Evolutionary conservation across 1,140 invertebrate species (phyloP).

Genomic region (Schlechtendalia chinensis): DNA sequence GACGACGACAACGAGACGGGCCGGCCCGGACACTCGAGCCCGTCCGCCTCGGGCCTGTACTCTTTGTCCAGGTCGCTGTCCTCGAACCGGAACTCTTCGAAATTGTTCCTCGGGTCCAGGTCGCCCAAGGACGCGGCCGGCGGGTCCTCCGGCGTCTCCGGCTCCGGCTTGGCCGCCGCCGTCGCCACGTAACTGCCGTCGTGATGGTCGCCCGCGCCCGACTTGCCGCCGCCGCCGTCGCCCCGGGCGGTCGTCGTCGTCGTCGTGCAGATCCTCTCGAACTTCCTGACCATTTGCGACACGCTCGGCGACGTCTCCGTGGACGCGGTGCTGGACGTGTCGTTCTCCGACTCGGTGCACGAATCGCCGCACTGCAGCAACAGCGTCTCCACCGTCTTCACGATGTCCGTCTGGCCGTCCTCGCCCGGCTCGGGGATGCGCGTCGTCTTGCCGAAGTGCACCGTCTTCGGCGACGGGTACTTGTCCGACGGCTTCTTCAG

Average conservation of each 20-base stretch:
- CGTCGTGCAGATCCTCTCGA: slow-evolving; percentile 53
- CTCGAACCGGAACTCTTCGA: slow-evolving; percentile 77
- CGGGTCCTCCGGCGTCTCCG: not conserved
- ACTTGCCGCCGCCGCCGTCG: not conserved
- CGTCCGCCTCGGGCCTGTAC: slow-evolving; percentile 54
- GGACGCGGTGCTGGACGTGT: slow-evolving; percentile 33
- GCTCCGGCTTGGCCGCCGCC: not conserved
- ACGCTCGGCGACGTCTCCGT: slow-evolving; percentile 52
- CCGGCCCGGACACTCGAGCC: slow-evolving; percentile 61
- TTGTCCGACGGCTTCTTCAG: slow-evolving; percentile 28
- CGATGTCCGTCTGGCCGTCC: slow-evolving; percentile 16
- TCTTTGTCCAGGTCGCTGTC: slow-evolving; percentile 67
- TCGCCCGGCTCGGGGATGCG: slow-evolving; percentile 30
- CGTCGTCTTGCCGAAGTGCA: slow-evolving; percentile 37
- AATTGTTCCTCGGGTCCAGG: slow-evolving; percentile 61
- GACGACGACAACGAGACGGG: slow-evolving; percentile 48
- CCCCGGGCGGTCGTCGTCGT: too few relatives aligned
- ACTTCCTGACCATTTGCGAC: slow-evolving; percentile 54
- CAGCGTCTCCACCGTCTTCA: slow-evolving; percentile 37
- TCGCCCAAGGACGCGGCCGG: slow-evolving; percentile 51
- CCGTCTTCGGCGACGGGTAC: not conserved
- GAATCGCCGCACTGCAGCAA: slow-evolving; percentile 9
- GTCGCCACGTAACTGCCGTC: slow-evolving; percentile 19
- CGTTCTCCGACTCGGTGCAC: slow-evolving; percentile 45
- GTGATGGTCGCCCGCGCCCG: not conserved